Evolutionary conservation across 1,140 invertebrate genomes (phyloP), one percentile per base, ranked within the genome.

Genomic region (Magallana gigas): DNA sequence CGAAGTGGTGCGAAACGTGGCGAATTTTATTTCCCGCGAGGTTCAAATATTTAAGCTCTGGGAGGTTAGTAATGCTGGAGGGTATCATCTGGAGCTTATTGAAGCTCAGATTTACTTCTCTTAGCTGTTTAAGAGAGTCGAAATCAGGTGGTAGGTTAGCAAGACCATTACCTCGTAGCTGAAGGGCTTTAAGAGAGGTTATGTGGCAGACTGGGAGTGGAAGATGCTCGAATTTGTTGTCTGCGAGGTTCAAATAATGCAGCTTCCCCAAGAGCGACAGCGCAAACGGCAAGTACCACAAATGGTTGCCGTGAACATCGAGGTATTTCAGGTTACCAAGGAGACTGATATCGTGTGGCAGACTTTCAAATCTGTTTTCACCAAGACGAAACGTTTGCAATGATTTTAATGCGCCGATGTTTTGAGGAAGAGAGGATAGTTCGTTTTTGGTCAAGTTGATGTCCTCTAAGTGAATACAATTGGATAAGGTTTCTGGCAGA

Each of bases 211-310:
- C 88, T 1, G 91, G 90, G 8, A 93, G 81, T 0, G 94, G 94
- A 0, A 94, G 85, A 59, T 93, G 91, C 80, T 94, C 94, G 84
- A 94, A 93, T 62, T 90, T 89, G 90, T 94, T 94, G 76, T 92
- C 89, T 9, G 91, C 89, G 0, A 93, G 80, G 87, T 94, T 92
- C 0, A 94, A 87, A n/a, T 90, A 88, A 62, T 91, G 88, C 23
- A 94, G 83, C 56, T 92, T 92, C 57, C 89, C 85, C 11, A 94
- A 85, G 29, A 91, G 90, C 64, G 90, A 89, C 5, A 94, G 62
- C 57, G 92, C 92, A 87, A 93, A 92, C 9, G 94, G 93, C 12
- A 94, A 83, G 71, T 92, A 92, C 91, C 92, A 93, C 16, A 94
- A 88, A 18, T 89, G 90, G 90, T 94, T 94, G 57, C 90, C 88